Conservation (phyloP, 2,888 invertebrate genomes). For the Agrochola macilenta region DNA sequence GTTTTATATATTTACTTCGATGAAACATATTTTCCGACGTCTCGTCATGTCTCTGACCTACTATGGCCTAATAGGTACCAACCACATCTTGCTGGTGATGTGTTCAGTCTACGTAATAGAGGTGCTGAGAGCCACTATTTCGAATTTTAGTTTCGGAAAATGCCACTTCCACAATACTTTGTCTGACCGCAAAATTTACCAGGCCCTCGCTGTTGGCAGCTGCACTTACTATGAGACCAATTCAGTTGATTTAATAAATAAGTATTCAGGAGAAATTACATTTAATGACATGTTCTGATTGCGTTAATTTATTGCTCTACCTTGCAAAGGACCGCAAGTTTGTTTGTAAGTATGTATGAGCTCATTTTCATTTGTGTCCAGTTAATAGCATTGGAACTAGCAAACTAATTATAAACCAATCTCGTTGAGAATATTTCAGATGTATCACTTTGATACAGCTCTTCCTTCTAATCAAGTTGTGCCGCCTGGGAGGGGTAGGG, state of each 20-base stretch:
- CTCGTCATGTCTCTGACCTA: neutral
- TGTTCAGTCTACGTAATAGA: neutral
- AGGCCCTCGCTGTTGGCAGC: neutral
- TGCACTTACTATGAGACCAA: slow-evolving; percentile 5
- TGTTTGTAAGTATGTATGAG: neutral
- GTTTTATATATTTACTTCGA: slow-evolving; percentile 13
- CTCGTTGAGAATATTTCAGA: slow-evolving; percentile 21
- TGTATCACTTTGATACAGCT: slow-evolving; percentile 23
- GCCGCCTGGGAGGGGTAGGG: slow-evolving; percentile 41
- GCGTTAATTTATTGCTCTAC: neutral
- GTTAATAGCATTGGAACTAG: slow-evolving; percentile 6
- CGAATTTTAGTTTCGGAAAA: neutral
- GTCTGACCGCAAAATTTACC: neutral
- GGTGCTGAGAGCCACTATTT: too few relatives aligned
- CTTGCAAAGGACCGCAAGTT: neutral
- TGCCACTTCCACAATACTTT: neutral
- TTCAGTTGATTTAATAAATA: neutral
- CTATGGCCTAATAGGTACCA: neutral
- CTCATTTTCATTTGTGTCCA: slow-evolving; percentile 1
- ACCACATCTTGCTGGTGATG: slow-evolving; percentile 11
- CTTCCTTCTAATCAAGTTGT: slow-evolving; percentile 39
- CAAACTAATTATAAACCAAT: slow-evolving; percentile 37
- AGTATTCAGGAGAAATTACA: neutral
- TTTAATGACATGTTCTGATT: neutral
- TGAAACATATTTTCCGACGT: slow-evolving; percentile 4